Conservation (phyloP, 2,888 invertebrate genomes). For the Yponomeuta cagnagella region DNA sequence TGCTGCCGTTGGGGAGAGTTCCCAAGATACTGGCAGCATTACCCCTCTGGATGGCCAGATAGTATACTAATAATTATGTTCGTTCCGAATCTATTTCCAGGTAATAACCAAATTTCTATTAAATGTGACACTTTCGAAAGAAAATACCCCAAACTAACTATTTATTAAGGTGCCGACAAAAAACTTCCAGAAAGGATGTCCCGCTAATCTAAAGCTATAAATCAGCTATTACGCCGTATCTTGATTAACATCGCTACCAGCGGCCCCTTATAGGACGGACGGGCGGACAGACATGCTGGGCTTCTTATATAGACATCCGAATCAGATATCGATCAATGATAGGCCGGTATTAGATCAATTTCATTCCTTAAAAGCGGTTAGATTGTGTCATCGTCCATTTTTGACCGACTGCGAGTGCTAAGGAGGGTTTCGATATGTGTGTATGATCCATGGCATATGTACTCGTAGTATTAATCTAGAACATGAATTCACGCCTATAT, state of each 20-base stretch:
- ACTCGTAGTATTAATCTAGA: no score
- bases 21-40: no score
- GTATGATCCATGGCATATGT: no score
- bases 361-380: background rate
- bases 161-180: background rate
- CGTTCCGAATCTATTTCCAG: no score
- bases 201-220: background rate
- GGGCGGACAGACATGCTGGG: constrained; percentile 7
- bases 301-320: constrained; percentile 5
- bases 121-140: background rate
- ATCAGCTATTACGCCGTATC: background rate
- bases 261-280: constrained; percentile 6
- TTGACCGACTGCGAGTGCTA: background rate
- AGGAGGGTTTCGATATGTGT: no score
- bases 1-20: no score
- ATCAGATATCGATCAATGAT: background rate
- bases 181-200: background rate
- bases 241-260: background rate
- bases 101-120: no score
- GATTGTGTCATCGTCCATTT: background rate
- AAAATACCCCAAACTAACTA: background rate
- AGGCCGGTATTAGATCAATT: background rate
- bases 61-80: no score
- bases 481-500: no score
- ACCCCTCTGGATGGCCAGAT: no score